Evolutionary conservation across 1,140 invertebrate genomes (phyloP).

Genomic region (Holotrichia oblita): DNA sequence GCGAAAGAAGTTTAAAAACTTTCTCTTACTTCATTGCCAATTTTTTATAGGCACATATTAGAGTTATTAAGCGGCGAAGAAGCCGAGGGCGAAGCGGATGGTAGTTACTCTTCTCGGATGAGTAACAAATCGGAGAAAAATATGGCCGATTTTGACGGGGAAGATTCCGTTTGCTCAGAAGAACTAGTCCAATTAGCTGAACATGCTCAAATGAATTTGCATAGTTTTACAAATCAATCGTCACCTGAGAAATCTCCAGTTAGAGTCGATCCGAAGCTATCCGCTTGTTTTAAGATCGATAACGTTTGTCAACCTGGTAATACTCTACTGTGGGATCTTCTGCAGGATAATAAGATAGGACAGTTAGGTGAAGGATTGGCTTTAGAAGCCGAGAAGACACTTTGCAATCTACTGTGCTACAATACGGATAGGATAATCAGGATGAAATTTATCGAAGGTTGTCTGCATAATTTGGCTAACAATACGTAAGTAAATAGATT

Average conservation of each 20-base stretch:
- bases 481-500: slow-evolving; percentile 69
- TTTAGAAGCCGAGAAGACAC: slow-evolving; percentile 89
- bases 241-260: slow-evolving; percentile 58
- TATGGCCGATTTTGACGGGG: slow-evolving; percentile 93
- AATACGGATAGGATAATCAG: slow-evolving; percentile 87
- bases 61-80: slow-evolving; percentile 76
- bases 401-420: slow-evolving; percentile 89
- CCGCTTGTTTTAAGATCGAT: slow-evolving; percentile 73
- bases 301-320: slow-evolving; percentile 88
- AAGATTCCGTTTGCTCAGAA: slow-evolving; percentile 88
- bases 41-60: slow-evolving; percentile 61
- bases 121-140: slow-evolving; percentile 95
- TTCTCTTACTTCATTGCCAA: neutral
- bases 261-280: slow-evolving; percentile 58
- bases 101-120: slow-evolving; percentile 86
- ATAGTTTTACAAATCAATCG: slow-evolving; percentile 61
- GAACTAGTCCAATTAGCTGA: slow-evolving; percentile 83
- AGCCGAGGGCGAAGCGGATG: slow-evolving; percentile 61
- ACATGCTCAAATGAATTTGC: slow-evolving; percentile 61
- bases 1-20: neutral
- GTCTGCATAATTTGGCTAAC: slow-evolving; percentile 87
- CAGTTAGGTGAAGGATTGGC: slow-evolving; percentile 88
- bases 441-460: slow-evolving; percentile 95
- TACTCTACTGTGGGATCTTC: slow-evolving; percentile 91
- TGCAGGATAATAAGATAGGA: slow-evolving; percentile 90